Evolutionary conservation across 2,113 vertebrate genomes (phyloP), one percentile per base, ranked within the genome.

Genomic region (Hemichromis elongatus): DNA sequence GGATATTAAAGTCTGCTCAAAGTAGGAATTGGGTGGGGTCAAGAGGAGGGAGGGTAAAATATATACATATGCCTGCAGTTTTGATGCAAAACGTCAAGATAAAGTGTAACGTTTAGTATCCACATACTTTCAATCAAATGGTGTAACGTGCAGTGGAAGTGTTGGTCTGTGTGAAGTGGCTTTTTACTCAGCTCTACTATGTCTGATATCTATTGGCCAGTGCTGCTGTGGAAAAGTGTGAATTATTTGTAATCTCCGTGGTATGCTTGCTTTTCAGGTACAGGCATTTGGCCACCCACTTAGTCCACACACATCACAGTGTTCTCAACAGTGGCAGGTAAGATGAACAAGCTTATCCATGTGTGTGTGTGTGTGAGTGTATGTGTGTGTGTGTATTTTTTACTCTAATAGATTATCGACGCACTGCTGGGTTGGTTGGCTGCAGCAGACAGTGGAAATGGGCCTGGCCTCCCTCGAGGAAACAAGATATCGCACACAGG

Each of bases 331-430:
- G 45, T 77, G 57, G 82, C 85, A 94, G 92, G 92, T 91, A 92
- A 86, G 92, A 84, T 26, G 50, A 82, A 61, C n/a, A 80, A 73
- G 28, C 66, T 3, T 73, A 42, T 89, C 4, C 61, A 11, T 82
- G 80, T 85, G 75, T 78, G 81, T 63, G 47, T 63, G 14, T 79
- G 33, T 84, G 61, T 75, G 87, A 54, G 59, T 75, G 86, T 40
- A 56, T 61, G 85, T 59, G 68, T 47, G 56, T 55, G 85, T 63
- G 86, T 83, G 86, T 89, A 11, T 88, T 55, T 55, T 82, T 66
- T 84, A 53, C 14, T 40, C 79, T 92, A 93, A 94, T 94, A 95
- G 92, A 94, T 95, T 93, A 95, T 95, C 90, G 91, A 95, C 94
- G 91, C 89, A 85, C 88, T 93, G 73, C 90, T 92, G 85, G 87